Base-by-base conservation (phyloP, 2,113 vertebrate species). In the Bambusicola thoracicus region DNA sequence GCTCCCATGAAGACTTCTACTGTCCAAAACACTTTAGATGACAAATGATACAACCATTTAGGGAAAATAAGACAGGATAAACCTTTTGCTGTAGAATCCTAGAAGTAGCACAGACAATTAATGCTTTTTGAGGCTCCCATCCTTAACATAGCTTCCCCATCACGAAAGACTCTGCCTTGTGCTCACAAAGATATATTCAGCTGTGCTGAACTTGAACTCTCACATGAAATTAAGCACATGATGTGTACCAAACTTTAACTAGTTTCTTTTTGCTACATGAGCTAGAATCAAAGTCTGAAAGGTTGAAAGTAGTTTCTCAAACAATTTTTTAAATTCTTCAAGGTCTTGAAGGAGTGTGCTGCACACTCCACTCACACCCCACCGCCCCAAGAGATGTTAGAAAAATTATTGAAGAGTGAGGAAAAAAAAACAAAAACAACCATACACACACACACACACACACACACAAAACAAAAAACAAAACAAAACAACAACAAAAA, bases 1-100 rank as follows among this genome's bases (percentile, higher is more conserved):
- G 68, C 20, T 58, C 38, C 18, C 21, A 80, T 6, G 19, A 14
- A 70, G 41, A 48, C 15, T 87, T 74, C 17, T 53, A 61, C 17
- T 24, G 25, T 18, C 14, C 1, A 2, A 79, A 87, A 67, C 0
- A 1, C 22, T 61, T 87, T 7, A 22, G 5, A 62, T 79, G 17
- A 56, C 41, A 83, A 30, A 30, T 16, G 59, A 29, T 14, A 55
- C 3, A 72, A 56, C 1, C 3, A 2, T 19, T 75, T 51, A 21
- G 19, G 8, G 19, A 15, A 89, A 94, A 36, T 43, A n/a, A 72
- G 16, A 70, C 32, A 65, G 0, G 0, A 82, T n/a, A n/a, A 1
- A 2, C 40, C 32, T 0, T 0, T 20, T 56, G 19, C 32, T 46
- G 32, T 2, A 86, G 36, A 70, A 44, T 8, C 8, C 11, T 10